Base-by-base conservation (phyloP, 2,797 vertebrate species). In the Hydrocynus forskahlii region DNA sequence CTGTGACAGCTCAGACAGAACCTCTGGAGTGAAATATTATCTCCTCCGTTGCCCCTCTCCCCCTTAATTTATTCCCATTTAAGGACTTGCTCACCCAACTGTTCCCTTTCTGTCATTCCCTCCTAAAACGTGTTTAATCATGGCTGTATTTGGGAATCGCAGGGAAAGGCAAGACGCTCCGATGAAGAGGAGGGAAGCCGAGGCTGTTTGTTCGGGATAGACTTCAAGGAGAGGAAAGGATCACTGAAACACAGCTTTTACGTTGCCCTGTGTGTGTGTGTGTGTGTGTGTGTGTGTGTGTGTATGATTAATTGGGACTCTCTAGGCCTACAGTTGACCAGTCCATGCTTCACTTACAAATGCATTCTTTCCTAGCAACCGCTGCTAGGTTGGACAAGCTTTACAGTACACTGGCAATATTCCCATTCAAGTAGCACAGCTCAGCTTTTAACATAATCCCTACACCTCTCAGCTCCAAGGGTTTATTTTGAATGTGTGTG, bases 61-160 rank as follows among this genome's bases (percentile, higher is more conserved):
- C 43, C 86, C 87, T 88, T 88, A 91, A 91, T 91, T 91, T 92
- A 90, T 93, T 94, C 91, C 94, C 94, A 94, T 94, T 94, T 94
- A 94, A 94, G 94, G 94, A 91, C 91, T 92, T 89, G 91, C 89
- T 91, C 91, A 89, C 83, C 90, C 90, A 88, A 85, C 77, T 82
- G 78, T 91, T 91, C 88, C 80, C 87, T 87, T 90, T 90, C 78
- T 67, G 76, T 78, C 69, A n/a, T 69, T 89, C 88, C 89, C 91
- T 89, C 76, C 89, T 89, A 87, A 92, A 93, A 92, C 86, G 90
- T 92, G 86, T 90, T 94, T 91, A 94, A 94, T 94, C 92, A 91
- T 87, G 76, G 86, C 92, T 93, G 91, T 92, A 92, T 94, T 91
- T 85, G 85, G 91, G 91, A 92, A 86, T 91, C 89, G 87, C 89